A percentile compares a stretch with the other conserved stretches of the same genome.
phyloP scores from a whole-genome alignment of 2,113 vertebrate species.

The Xenopus tropicalis region UCB_Xtro_10.0 CM004444.2:162948501-162949000 shows the following conservation, averaged over 20 bases:
- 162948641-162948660: slow-evolving; percentile 34
- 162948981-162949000: no score
- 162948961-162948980: no score
- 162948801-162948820: no score
- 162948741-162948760: not conserved
- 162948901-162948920: no score
- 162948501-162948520: slow-evolving; percentile 33
- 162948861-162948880: no score
- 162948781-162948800: no score
- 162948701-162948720: slow-evolving; percentile 11
- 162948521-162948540: slow-evolving; percentile 14
- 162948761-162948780: no score
- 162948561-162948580: slow-evolving; percentile 41
- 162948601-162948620: slow-evolving; percentile 33
- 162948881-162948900: no score
- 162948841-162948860: no score
- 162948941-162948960: no score
- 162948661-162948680: slow-evolving; percentile 35
- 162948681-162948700: slow-evolving; percentile 6
- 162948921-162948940: no score
- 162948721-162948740: not conserved
- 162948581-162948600: slow-evolving; percentile 20
- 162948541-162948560: slow-evolving; percentile 42
- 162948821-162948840: no score
- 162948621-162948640: slow-evolving; percentile 42